These are phyloP conservation scores for Eustalomyia histrio DNA, from an alignment of 2,888 invertebrate genomes.

Conservation along the genomic window DNA sequence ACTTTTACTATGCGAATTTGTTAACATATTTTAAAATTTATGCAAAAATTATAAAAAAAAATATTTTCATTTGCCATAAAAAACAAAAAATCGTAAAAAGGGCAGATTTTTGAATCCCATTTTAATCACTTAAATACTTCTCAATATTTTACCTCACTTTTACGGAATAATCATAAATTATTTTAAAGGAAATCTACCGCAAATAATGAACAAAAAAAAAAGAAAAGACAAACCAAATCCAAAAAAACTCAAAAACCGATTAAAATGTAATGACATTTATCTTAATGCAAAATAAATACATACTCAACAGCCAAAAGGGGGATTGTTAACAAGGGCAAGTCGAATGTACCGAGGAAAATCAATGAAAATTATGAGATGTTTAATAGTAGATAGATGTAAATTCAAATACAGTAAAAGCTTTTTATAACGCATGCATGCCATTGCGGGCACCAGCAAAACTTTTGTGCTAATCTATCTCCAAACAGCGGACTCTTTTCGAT, in stretches of 20 bases:
- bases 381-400: no score
- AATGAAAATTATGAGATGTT: constrained; percentile 27
- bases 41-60: no score
- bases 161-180: constrained; percentile 56
- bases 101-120: no score
- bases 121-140: neutral
- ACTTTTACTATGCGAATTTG: no score
- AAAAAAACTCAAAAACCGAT: constrained; percentile 37
- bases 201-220: constrained; percentile 16
- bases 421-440: no score
- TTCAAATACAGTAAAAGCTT: no score
- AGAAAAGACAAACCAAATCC: constrained; percentile 35
- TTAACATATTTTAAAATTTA: no score
- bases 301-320: constrained; percentile 10
- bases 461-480: no score
- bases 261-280: constrained; percentile 57
- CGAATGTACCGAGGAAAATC: constrained; percentile 42
- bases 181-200: constrained; percentile 45
- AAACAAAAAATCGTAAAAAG: no score
- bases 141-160: constrained; percentile 1
- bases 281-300: constrained; percentile 41
- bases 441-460: no score
- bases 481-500: no score
- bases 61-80: no score
- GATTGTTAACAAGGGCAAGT: constrained; percentile 33